A percentile compares a stretch with the other conserved stretches of the same genome.
Conservation (phyloP, 2,797 vertebrate genomes). For the Nasua narica region DNA sequence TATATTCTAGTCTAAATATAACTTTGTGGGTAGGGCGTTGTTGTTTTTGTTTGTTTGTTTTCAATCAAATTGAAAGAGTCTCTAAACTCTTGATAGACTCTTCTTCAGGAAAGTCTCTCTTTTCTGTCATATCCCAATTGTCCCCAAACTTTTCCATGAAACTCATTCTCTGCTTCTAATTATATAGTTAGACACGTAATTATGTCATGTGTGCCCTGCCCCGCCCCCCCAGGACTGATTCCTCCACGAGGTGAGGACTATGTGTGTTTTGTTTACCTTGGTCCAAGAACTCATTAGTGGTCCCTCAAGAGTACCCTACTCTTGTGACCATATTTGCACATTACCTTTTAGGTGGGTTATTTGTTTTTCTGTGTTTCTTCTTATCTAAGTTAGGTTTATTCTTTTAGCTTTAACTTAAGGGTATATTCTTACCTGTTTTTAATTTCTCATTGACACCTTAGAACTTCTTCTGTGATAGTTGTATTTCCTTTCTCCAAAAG, state of each 20-base stretch:
- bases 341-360: neutral
- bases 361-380: neutral
- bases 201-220: neutral
- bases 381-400: neutral
- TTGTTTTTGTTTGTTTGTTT: neutral
- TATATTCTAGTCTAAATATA: neutral
- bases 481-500: neutral
- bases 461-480: neutral
- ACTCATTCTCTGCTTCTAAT: neutral
- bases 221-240: neutral
- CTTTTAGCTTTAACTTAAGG: conserved; percentile 22
- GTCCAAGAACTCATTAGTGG: neutral
- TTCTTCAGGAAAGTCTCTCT: neutral
- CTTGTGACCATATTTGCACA: neutral
- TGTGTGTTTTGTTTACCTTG: neutral
- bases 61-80: neutral
- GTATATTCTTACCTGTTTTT: neutral
- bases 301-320: neutral
- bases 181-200: neutral
- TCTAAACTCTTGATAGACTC: neutral
- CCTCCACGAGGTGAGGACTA: neutral
- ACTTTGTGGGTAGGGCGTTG: neutral
- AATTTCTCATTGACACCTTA: neutral
- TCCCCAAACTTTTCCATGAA: neutral
- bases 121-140: neutral